Conservation (phyloP, 1,140 invertebrate genomes). For the Drosophila albomicans region DNA sequence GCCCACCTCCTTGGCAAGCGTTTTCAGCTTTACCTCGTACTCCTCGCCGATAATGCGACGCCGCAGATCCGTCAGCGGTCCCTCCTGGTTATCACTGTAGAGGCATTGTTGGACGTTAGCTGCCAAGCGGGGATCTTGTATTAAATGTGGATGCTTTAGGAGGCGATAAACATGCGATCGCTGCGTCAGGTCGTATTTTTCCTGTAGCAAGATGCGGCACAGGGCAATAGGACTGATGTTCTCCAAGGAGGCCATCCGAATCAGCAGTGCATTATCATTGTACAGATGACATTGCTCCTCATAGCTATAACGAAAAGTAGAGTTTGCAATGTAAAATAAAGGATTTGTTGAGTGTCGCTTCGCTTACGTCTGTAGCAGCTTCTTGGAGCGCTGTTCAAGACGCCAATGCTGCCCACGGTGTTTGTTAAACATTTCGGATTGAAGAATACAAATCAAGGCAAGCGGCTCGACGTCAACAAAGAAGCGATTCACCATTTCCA, state of each 20-base stretch:
- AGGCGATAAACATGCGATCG: conserved; percentile 86
- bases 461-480: conserved; percentile 84
- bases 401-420: conserved; percentile 85
- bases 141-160: conserved; percentile 89
- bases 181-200: conserved; percentile 85
- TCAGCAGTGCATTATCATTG: conserved; percentile 85
- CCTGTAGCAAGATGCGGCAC: conserved; percentile 88
- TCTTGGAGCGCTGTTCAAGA: conserved; percentile 68
- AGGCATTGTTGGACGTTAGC: conserved; percentile 88
- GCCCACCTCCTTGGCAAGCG: conserved; percentile 86
- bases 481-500: conserved; percentile 70
- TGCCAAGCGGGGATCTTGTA: conserved; percentile 88
- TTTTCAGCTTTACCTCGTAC: conserved; percentile 90
- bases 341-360: neutral
- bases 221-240: conserved; percentile 88
- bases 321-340: neutral
- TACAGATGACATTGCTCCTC: conserved; percentile 71
- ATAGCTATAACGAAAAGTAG: conserved; percentile 44
- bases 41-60: conserved; percentile 90
- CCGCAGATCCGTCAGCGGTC: conserved; percentile 89
- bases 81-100: conserved; percentile 90
- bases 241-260: conserved; percentile 86
- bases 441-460: conserved; percentile 87
- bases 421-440: conserved; percentile 71
- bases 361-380: conserved; percentile 63